Evolutionary conservation across 2,888 invertebrate species (phyloP).

Genomic region (Meloe dianella): DNA sequence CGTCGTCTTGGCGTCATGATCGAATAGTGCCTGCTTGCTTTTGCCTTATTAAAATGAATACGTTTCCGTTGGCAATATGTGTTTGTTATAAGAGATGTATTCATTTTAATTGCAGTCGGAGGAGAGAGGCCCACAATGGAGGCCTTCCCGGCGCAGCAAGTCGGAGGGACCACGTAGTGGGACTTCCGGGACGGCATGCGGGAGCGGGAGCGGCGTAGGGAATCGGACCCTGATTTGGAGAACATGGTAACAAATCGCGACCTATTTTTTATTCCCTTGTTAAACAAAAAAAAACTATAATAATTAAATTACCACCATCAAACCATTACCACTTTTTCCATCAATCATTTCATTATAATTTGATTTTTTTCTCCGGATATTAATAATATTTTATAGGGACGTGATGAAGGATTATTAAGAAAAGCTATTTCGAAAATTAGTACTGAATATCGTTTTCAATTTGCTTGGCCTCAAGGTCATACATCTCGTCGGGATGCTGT

Average conservation of each 20-base stretch:
- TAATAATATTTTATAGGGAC: conserved; percentile 48
- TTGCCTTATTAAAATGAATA: conserved; percentile 55
- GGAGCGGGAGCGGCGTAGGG: conserved; percentile 57
- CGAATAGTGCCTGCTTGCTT: conserved; percentile 22
- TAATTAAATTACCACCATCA: conserved; percentile 14
- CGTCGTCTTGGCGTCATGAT: neutral
- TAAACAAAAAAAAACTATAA: neutral
- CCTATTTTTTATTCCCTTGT: conserved; percentile 19
- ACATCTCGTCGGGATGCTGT: conserved; percentile 59
- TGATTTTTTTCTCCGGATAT: conserved; percentile 31
- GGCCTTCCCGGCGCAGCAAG: conserved; percentile 78
- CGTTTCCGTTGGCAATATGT: conserved; percentile 50
- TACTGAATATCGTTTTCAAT: conserved; percentile 89
- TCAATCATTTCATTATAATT: neutral
- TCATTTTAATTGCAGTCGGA: conserved; percentile 68
- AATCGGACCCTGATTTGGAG: conserved; percentile 59
- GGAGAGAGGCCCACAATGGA: conserved; percentile 67
- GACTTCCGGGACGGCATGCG: conserved; percentile 47
- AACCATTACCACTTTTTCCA: conserved; percentile 15
- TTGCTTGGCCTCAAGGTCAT: conserved; percentile 78
- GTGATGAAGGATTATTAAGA: conserved; percentile 70
- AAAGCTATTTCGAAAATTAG: conserved; percentile 76
- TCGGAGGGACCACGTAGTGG: conserved; percentile 71
- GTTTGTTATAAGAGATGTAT: conserved; percentile 56
- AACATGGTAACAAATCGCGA: conserved; percentile 51